phyloP scores from a whole-genome alignment of 2,113 vertebrate genomes.

The Phyllostomus hastatus region DNA sequence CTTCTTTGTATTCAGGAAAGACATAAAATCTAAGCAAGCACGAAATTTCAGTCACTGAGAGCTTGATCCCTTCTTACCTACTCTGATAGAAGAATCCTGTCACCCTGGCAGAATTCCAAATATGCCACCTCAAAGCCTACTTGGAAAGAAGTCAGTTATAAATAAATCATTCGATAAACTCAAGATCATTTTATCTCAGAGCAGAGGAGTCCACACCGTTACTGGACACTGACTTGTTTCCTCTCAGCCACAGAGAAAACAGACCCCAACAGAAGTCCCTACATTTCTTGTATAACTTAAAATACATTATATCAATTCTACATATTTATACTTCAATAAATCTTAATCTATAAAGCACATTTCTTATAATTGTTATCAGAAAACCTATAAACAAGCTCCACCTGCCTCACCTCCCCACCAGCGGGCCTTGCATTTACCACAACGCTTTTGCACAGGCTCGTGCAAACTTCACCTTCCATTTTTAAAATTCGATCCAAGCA shows the following conservation, averaged over 20 bases:
- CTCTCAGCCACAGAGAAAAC: constrained; percentile 68
- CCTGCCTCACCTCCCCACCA: constrained; percentile 30
- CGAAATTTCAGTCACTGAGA: constrained; percentile 20
- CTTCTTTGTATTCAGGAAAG: not conserved
- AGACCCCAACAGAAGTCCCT: constrained; percentile 69
- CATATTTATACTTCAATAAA: constrained; percentile 77
- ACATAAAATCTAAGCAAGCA: not conserved
- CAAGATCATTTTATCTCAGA: constrained; percentile 41
- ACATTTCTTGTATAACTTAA: constrained; percentile 76
- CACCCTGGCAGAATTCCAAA: constrained; percentile 39
- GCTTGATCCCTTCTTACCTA: not conserved
- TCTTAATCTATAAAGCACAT: constrained; percentile 76
- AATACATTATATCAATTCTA: constrained; percentile 76
- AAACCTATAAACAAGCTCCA: constrained; percentile 67
- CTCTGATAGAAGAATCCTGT: constrained; percentile 45
- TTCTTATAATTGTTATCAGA: constrained; percentile 69
- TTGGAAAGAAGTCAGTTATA: constrained; percentile 51
- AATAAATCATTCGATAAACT: constrained; percentile 47
- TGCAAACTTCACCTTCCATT: constrained; percentile 52
- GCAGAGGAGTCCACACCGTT: constrained; percentile 56
- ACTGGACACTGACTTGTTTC: constrained; percentile 62
- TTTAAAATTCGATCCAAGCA: constrained; percentile 55
- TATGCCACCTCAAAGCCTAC: constrained; percentile 53
- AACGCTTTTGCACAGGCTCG: constrained; percentile 57
- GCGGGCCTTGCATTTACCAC: constrained; percentile 40